Base-by-base conservation (phyloP, 1,140 invertebrate genomes). In the Phenacoccus solenopsis region DNA sequence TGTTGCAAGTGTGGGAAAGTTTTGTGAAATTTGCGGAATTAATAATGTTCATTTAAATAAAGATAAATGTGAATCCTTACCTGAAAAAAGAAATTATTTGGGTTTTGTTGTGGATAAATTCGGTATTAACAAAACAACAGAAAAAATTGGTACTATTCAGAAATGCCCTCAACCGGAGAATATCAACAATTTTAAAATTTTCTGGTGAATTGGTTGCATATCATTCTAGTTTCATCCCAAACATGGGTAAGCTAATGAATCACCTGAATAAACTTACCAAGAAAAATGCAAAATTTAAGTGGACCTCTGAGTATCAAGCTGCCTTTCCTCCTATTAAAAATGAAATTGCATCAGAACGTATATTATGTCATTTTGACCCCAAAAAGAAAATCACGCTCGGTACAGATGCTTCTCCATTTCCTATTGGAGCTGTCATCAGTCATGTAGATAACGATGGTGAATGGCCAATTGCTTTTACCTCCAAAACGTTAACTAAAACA, bases 91-190 rank as follows among this genome's bases (percentile, higher is more conserved):
- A 32, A 4, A 25, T 2, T 71, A 56, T 28, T 56, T 71, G 1
- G 70, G 70, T 28, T 49, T 32, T 38, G 21, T 30, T n/a, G 64
- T 71, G 10, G 30, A 35, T 35, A 32, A 67, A 9, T 10, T 0
- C 25, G 35, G 67, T n/a, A n/a, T 70, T 12, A 1, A 22, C 0
- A 70, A 70, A 28, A 64, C 49, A 35, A 12, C 27, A 10, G 70
- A 73, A 28, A 80, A 80, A 73, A 73, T 79, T 21, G 28, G 67
- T 13, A 76, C 78, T 0, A 77, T 81, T n/a, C 21, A 70, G 24
- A 68, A 78, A 24, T 75, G 74, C 70, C 75, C 76, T 1, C 35
- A 12, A 7, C 78, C 78, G 5, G 72, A 69, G 38, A 77, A 72
- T 70, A 67, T 74, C 3, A 76, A 77, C 28, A 75, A 70, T 20